phyloP scores from a whole-genome alignment of 53 echinoderm and acorn worm genomes.

The Mesocentrotus franciscanus region DNA sequence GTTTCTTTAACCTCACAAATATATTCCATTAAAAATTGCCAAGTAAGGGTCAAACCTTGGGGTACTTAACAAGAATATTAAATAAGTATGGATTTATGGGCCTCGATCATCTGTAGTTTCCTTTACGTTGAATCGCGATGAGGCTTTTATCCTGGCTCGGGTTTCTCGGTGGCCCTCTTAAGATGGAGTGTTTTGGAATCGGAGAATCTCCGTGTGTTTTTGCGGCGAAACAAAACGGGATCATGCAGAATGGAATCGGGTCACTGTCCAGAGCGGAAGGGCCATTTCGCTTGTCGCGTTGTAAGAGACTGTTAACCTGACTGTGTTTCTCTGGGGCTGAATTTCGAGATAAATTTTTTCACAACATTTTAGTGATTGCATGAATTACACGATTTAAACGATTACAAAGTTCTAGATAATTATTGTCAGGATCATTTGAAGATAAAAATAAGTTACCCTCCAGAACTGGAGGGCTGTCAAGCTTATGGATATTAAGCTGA shows the following conservation, averaged over 20 bases:
- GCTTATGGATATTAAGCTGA: background rate
- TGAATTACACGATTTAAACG: too few relatives aligned
- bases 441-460: background rate
- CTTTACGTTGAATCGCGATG: background rate
- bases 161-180: background rate
- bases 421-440: background rate
- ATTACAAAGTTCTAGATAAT: too few relatives aligned
- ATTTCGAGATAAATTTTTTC: background rate
- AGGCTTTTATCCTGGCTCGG: background rate
- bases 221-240: background rate
- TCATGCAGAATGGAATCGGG: background rate
- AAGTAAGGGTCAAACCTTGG: background rate
- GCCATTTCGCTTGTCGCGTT: background rate
- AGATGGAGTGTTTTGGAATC: conserved; percentile 26
- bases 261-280: background rate
- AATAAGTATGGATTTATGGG: conserved; percentile 27
- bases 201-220: background rate
- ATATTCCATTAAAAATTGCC: conserved; percentile 13
- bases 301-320: background rate
- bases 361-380: too few relatives aligned
- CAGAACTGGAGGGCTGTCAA: background rate
- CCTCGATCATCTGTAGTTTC: background rate
- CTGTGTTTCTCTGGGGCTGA: background rate
- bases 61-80: conserved; percentile 31
- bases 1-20: background rate